These are phyloP conservation scores for Astur gentilis DNA, from an alignment of 2,113 vertebrate genomes.

Conservation along the genomic window DNA sequence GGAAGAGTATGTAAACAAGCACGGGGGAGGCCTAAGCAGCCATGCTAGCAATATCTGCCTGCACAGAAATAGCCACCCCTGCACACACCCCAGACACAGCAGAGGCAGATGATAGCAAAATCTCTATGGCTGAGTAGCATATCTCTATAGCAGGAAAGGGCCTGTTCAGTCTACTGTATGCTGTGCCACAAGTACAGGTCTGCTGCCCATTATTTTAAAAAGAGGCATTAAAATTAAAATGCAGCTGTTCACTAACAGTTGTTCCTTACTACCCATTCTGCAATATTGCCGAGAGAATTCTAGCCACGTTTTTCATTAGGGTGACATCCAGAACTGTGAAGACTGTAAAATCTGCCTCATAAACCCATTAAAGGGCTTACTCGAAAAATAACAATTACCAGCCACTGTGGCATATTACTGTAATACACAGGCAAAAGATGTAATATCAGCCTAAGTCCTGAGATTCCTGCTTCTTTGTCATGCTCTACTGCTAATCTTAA, in stretches of 20 bases:
- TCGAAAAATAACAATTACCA: not conserved
- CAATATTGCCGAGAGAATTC: not conserved
- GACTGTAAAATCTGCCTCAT: not conserved
- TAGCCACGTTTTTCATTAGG: not conserved
- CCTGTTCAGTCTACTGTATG: not conserved
- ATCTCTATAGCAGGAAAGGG: not conserved
- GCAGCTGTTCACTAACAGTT: not conserved
- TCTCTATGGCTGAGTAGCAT: accelerated
- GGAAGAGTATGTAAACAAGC: not conserved
- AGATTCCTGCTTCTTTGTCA: not conserved
- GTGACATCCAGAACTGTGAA: not conserved
- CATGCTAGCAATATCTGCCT: not conserved
- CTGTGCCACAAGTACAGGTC: not conserved
- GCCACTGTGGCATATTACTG: not conserved
- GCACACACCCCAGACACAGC: not conserved
- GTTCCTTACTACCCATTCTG: not conserved
- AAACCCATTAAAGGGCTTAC: not conserved
- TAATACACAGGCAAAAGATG: not conserved
- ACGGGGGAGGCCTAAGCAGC: not conserved
- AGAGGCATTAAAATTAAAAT: not conserved
- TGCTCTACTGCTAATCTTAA: not conserved
- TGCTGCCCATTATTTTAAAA: not conserved
- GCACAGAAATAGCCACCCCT: not conserved
- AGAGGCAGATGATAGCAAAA: not conserved
- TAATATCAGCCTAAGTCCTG: not conserved